Evolutionary conservation across 2,888 invertebrate species (phyloP).

Genomic region (Neoaliturus tenellus): DNA sequence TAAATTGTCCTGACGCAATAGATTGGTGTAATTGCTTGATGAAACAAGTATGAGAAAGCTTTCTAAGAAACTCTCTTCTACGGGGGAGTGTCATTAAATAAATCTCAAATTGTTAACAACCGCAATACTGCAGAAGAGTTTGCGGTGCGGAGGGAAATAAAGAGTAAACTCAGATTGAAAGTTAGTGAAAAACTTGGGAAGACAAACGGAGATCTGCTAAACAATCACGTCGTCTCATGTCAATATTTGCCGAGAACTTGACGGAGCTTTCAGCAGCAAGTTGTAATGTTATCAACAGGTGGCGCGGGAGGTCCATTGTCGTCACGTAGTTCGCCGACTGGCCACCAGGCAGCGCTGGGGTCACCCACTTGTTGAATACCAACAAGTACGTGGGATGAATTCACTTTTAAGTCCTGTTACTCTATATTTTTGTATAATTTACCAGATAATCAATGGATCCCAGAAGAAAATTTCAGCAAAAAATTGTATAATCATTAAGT

Average conservation of each 20-base stretch:
- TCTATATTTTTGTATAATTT: too few species aligned
- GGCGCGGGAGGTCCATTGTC: background rate
- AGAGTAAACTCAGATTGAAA: background rate
- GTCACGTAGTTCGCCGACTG: background rate
- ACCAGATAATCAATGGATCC: too few species aligned
- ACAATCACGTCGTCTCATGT: conserved; percentile 34
- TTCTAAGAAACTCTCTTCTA: too few species aligned
- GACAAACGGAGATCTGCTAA: conserved; percentile 32
- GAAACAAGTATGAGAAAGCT: too few species aligned
- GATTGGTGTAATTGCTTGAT: too few species aligned
- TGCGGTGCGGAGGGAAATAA: background rate
- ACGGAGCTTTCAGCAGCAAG: conserved; percentile 1
- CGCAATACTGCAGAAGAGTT: background rate
- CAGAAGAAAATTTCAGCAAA: too few species aligned
- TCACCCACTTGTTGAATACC: background rate
- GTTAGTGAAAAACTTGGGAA: background rate
- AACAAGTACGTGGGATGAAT: background rate
- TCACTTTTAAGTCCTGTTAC: background rate
- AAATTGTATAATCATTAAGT: too few species aligned
- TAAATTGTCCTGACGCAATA: too few species aligned
- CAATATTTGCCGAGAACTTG: conserved; percentile 41
- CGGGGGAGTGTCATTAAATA: too few species aligned
- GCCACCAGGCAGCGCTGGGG: background rate
- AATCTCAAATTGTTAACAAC: too few species aligned
- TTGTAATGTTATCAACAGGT: conserved; percentile 33